Base-by-base conservation (phyloP, 2,888 invertebrate species). In the Xanthostigma xanthostigma region DNA sequence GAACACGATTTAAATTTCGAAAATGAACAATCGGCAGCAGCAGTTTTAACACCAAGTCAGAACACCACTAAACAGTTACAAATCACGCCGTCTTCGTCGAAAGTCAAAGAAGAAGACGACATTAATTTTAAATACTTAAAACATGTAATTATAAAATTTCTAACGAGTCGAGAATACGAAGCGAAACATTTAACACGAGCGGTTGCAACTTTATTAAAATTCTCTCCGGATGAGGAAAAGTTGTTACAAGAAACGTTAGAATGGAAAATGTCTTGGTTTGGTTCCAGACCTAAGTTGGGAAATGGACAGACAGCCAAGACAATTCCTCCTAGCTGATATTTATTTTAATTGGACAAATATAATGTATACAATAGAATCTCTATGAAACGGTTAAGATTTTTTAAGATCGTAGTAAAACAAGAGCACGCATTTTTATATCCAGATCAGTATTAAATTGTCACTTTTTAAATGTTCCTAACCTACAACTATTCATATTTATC, bases 91-190 rank as follows among this genome's bases (percentile, higher is more conserved):
- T 42, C 35, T 11, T 50, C 51, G 36, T 50, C 41, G 17, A 11
- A 41, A 8, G 57, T 57, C 44, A 60, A 64, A 47, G 66, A 66
- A 53, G 73, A 73, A 57, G 77, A 81, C 51, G 84, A 86, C 59
- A 79, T 87, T 44, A 88, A 85, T 68, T 84, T 86, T 61, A 79
- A 80, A 63, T 94, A 94, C 65, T 72, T 94, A 50, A 93, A 92
- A 62, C 92, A 94, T 69, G 94, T 94, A 53, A 80, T 94, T 53
- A 82, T 94, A 3, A 90, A 92, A 63, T 94, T 94, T 68, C 75
- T 94, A 59, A 93, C 93, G 0, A 84, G 88, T 62, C 75, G 88
- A 53, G 93, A 93, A 67, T 74, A 81, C 36, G 81, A 93, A 74
- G 92, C 93, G 39, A 76, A 90, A 17, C 93, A 94, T 66, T 71